Base-by-base conservation (phyloP, 2,888 invertebrate genomes). In the Athrips mouffetella region DNA sequence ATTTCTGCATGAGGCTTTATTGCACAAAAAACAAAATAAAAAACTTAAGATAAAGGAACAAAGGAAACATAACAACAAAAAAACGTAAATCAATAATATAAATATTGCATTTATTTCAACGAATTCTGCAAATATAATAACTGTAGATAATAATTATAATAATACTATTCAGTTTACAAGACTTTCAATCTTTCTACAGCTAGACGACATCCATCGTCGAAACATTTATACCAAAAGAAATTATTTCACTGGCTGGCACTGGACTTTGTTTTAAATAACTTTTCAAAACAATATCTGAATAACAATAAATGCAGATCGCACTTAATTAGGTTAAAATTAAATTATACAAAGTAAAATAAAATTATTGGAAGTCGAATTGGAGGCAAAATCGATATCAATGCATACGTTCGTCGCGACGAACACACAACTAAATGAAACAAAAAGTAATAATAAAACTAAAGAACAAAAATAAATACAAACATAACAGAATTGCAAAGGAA, bases 61-160 rank as follows among this genome's bases (percentile, higher is more conserved):
- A 76, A 79, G 79, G 76, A 81, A 80, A 76, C 45, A 67, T 70
- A 65, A 70, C 70, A 74, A 69, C n/a, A 65, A 80, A 77, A 86
- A 82, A 82, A 83, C 82, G 82, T 83, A 85, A 83, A 73, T 84
- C 81, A 86, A 84, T 87, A 89, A 89, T 89, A 88, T 89, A 89
- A 89, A 89, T 89, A 89, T 89, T 89, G 84, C 82, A 85, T 89
- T 89, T 89, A 89, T 89, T 88, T 89, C 83, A 89, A 88, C 86
- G 82, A 87, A 85, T 89, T 85, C 81, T 81, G 85, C 81, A 81
- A 87, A 86, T 87, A 86, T 77, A 86, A 87, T 86, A 86, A 85
- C 82, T 84, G 84, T 83, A 82, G 80, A 83, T 84, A 81, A 85
- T 85, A 83, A 85, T 84, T 82, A 83, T 84, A 85, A 85, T 88